These are phyloP conservation scores for Enteromius fasciolatus DNA, from an alignment of 2,797 vertebrate species.

Conservation along the genomic window DNA sequence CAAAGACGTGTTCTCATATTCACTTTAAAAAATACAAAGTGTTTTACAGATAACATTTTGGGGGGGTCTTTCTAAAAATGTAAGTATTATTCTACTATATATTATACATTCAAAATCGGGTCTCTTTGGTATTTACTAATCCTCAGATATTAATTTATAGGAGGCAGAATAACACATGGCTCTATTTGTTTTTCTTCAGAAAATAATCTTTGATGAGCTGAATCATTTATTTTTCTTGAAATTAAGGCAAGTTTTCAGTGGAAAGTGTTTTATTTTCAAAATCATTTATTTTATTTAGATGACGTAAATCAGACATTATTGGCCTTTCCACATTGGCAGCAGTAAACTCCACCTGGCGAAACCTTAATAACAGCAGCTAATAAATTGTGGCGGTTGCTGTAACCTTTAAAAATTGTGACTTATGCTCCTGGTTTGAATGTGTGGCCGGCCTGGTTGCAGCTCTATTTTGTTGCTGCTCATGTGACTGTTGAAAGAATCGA, in stretches of 20 bases:
- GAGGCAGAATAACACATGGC: not conserved
- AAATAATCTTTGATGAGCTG: not conserved
- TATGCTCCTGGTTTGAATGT: slow-evolving; percentile 29
- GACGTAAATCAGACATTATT: not conserved
- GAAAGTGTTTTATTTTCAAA: not conserved
- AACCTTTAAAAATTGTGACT: slow-evolving; percentile 31
- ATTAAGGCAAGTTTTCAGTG: not conserved
- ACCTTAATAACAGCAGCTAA: slow-evolving; percentile 7
- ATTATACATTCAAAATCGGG: not conserved
- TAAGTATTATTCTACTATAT: not conserved
- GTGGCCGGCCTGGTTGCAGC: not conserved
- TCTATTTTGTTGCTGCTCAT: slow-evolving; percentile 18
- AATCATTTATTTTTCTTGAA: not conserved
- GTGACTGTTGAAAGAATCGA: slow-evolving; percentile 70
- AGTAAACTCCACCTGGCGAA: not conserved
- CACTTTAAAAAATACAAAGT: not conserved
- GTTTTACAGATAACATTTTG: not conserved
- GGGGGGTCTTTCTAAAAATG: not conserved
- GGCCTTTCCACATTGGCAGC: slow-evolving; percentile 7
- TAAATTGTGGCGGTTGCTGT: slow-evolving; percentile 17
- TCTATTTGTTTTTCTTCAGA: not conserved
- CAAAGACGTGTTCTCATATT: not conserved
- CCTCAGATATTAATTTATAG: not conserved
- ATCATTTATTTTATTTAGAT: not conserved
- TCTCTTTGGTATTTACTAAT: not conserved